These are phyloP conservation scores for Halcyon badia DNA, from an alignment of 2,797 vertebrate species.

Conservation along the genomic window DNA sequence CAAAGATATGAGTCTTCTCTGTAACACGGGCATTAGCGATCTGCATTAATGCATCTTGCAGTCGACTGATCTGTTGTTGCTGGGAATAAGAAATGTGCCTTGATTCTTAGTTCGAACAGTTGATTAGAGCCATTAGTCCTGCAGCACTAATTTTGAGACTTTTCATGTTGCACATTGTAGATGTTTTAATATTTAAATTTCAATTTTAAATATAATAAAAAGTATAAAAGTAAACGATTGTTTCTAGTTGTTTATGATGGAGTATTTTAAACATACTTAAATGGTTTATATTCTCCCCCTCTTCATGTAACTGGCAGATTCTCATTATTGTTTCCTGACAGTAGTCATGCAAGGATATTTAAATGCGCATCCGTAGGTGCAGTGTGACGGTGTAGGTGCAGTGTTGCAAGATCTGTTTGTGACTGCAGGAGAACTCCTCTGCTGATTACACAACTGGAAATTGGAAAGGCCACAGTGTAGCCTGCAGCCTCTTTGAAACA, in stretches of 20 bases:
- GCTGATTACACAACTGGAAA: background rate
- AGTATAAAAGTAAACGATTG: rapidly evolving
- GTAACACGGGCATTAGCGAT: background rate
- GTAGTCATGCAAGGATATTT: background rate
- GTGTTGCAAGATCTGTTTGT: background rate
- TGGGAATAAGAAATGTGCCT: background rate
- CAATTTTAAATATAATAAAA: background rate
- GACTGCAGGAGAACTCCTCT: background rate
- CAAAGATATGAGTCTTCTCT: background rate
- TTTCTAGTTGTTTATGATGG: background rate
- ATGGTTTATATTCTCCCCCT: background rate
- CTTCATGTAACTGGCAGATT: background rate
- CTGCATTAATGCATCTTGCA: background rate
- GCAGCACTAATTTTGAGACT: background rate
- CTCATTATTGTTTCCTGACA: background rate
- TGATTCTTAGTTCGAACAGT: background rate
- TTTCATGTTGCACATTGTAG: background rate
- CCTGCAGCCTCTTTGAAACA: background rate
- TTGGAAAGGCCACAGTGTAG: background rate
- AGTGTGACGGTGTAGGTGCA: background rate
- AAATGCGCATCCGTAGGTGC: rapidly evolving
- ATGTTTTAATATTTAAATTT: background rate
- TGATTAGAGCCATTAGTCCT: background rate
- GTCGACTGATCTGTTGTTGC: background rate
- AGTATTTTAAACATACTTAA: background rate